phyloP scores from a whole-genome alignment of 2,113 vertebrate genomes.

The Limanda limanda region DNA sequence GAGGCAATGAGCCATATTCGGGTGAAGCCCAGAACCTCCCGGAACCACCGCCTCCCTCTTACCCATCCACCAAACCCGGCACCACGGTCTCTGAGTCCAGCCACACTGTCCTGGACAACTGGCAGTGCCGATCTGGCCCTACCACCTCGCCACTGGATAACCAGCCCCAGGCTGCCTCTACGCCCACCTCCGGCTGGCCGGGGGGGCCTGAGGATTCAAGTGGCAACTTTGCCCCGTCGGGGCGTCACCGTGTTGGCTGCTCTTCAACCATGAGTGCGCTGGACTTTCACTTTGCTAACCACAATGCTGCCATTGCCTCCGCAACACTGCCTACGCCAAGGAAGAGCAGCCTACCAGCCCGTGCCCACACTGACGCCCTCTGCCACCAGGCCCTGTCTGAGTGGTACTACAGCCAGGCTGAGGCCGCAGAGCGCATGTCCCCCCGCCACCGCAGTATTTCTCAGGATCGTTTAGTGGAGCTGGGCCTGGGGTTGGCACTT shows the following conservation, averaged over 20 bases:
- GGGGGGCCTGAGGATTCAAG: constrained; percentile 42
- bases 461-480: constrained; percentile 85
- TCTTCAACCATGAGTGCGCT: constrained; percentile 77
- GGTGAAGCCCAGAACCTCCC: constrained; percentile 88
- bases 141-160: constrained; percentile 69
- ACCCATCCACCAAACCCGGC: constrained; percentile 80
- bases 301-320: constrained; percentile 82
- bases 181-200: constrained; percentile 44
- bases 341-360: constrained; percentile 53
- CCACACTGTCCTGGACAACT: constrained; percentile 72
- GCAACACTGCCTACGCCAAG: constrained; percentile 76
- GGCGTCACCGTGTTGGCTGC: constrained; percentile 51
- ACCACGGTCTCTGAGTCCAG: constrained; percentile 54
- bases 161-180: constrained; percentile 29
- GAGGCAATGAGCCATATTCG: constrained; percentile 88
- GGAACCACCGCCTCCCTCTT: constrained; percentile 87
- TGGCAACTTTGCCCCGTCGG: constrained; percentile 1
- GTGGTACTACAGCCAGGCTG: constrained; percentile 90
- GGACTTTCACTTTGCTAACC: constrained; percentile 82
- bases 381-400: constrained; percentile 91
- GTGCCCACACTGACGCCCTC: constrained; percentile 54
- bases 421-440: constrained; percentile 81
- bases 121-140: constrained; percentile 59
- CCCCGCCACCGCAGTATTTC: constrained; percentile 87
- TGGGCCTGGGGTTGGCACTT: constrained; percentile 44